Percentiles rank a stretch among this genome's conserved stretches.
Evolutionary conservation across 2,797 vertebrate genomes (phyloP).

Genomic region (Clarias platycephalus): DNA sequence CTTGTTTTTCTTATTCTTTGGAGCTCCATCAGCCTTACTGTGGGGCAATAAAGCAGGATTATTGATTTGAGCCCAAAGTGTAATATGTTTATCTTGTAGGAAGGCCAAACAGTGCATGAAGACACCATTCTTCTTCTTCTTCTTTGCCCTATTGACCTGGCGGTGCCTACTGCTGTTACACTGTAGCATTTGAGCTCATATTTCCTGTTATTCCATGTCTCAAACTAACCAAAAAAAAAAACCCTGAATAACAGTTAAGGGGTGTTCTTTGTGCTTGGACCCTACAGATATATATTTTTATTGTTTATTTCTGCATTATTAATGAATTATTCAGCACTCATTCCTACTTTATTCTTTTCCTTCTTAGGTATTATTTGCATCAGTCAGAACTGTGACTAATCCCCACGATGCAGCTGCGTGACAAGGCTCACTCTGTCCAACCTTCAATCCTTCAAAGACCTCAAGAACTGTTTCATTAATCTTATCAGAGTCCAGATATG

Average conservation of each 20-base stretch:
- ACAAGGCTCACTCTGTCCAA: neutral
- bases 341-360: neutral
- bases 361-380: neutral
- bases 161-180: neutral
- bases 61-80: neutral
- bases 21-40: neutral
- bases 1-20: neutral
- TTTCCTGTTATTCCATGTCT: neutral
- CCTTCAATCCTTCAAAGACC: neutral
- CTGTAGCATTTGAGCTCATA: neutral
- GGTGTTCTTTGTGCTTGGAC: neutral
- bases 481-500: constrained; percentile 4
- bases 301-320: neutral
- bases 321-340: neutral
- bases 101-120: neutral
- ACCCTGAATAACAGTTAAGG: neutral
- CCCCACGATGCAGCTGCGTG: neutral
- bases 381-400: neutral
- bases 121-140: neutral
- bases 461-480: neutral
- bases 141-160: neutral
- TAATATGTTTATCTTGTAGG: neutral
- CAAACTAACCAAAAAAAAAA: neutral
- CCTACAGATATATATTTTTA: neutral
- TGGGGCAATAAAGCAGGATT: neutral